Evolutionary conservation across 1,140 invertebrate genomes (phyloP), one percentile per base, ranked within the genome.

Genomic region (Venustaconcha ellipsiformis): DNA sequence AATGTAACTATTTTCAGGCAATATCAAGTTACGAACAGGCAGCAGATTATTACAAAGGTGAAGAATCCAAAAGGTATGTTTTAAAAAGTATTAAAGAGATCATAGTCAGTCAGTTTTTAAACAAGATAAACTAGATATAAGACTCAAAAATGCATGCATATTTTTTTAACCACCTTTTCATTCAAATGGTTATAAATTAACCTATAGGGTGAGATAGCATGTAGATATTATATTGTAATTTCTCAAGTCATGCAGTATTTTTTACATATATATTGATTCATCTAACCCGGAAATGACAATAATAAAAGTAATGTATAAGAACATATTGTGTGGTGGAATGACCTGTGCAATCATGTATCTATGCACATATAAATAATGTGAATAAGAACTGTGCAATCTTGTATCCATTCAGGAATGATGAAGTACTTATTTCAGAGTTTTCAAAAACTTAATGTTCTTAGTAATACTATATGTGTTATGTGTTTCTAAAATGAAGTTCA

Each of bases 1-100:
- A 48, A 48, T 48, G 8, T 48, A 48, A 48, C 11, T 48, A 48
- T 48, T 48, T 56, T 6, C 58, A 26, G 57, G 73, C 76, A 15
- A 70, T 78, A 26, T 80, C 74, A 66, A 76, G 80, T 80, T 78
- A 81, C 70, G 68, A 76, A 64, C 78, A 98, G 89, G 97, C 98
- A n/a, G 96, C 97, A 2, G 97, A 99, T 91, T 99, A 97, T 82
- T 93, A 92, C 83, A 91, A 92, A 84, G 92, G 92, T 66, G 92
- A 93, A 84, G 92, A 93, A 80, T 91, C 91, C 23, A 92, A 92
- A 77, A 92, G 90, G 89, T 90, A 76, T 70, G 72, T 72, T 6
- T 37, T 14, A 23, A 62, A 62, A 62, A 62, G 18, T n/a, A 4
- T 62, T 62, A n/a, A n/a, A 62, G 59, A 23, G 18, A 23, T 62